phyloP scores from a whole-genome alignment of 2,888 invertebrate genomes.

The Cremastinae sp. region DNA sequence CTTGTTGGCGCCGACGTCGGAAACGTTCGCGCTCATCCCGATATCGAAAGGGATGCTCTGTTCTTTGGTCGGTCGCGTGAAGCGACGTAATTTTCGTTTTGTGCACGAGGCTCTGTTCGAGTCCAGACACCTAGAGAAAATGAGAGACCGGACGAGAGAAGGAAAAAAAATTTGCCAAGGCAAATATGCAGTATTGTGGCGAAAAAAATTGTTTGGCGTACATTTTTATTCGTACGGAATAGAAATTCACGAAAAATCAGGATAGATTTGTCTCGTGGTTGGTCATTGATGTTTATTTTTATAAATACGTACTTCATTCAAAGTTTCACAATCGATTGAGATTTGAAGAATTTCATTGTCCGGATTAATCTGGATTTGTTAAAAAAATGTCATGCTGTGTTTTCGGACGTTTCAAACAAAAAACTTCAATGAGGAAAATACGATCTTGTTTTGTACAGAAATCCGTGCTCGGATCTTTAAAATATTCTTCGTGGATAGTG shows the following conservation, averaged over 20 bases:
- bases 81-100: conserved; percentile 57
- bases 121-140: neutral
- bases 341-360: neutral
- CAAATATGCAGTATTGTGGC: neutral
- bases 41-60: conserved; percentile 58
- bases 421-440: neutral
- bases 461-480: neutral
- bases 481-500: neutral
- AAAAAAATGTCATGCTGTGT: neutral
- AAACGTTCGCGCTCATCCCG: conserved; percentile 73
- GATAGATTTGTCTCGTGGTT: conserved; percentile 7
- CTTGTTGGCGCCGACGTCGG: conserved; percentile 75
- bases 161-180: neutral
- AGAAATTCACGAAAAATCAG: neutral
- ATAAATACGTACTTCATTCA: neutral
- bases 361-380: neutral
- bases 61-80: conserved; percentile 54
- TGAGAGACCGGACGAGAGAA: conserved; percentile 1
- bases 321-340: neutral
- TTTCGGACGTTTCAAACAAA: neutral
- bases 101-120: neutral
- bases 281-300: conserved; percentile 21
- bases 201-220: conserved; percentile 7
- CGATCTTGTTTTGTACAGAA: neutral
- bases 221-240: neutral